Percentiles rank a stretch among this genome's conserved stretches.
Evolutionary conservation across 1,140 invertebrate species (phyloP).

Genomic region (Pseudomyrmex flavicornis): DNA sequence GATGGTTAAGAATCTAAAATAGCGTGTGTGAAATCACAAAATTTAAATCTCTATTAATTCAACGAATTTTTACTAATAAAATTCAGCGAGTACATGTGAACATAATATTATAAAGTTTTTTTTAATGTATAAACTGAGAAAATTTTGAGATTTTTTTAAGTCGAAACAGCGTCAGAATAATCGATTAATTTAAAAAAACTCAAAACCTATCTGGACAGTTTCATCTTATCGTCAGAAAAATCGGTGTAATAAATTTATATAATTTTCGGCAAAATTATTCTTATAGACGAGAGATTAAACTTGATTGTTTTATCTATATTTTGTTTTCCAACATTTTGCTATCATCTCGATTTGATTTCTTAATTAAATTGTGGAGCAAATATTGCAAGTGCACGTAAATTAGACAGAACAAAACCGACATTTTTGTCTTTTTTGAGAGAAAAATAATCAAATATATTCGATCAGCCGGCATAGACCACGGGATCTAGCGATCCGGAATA

Average conservation of each 20-base stretch:
- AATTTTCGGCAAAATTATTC: too few relatives aligned
- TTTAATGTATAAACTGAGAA: slow-evolving; percentile 1
- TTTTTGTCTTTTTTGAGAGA: slow-evolving; percentile 6
- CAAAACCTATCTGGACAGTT: background rate
- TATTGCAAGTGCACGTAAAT: slow-evolving; percentile 11
- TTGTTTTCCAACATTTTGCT: background rate
- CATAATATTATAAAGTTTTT: background rate
- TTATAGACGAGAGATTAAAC: too few relatives aligned
- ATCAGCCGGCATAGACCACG: slow-evolving; percentile 77
- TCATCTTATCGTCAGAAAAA: background rate
- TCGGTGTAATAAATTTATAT: background rate
- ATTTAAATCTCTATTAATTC: background rate
- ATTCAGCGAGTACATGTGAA: background rate
- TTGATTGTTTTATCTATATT: too few relatives aligned
- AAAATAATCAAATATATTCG: slow-evolving; percentile 62
- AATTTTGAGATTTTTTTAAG: too few relatives aligned
- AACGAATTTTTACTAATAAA: background rate
- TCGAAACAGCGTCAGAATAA: too few relatives aligned
- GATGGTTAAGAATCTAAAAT: background rate
- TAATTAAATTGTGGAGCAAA: slow-evolving; percentile 11
- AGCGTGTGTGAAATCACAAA: background rate
- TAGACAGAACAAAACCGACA: slow-evolving; percentile 1
- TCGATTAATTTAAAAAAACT: background rate
- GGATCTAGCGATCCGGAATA: slow-evolving; percentile 78
- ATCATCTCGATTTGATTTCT: background rate